Base-by-base conservation (phyloP, 2,888 invertebrate genomes). In the Lobophora halterata region DNA sequence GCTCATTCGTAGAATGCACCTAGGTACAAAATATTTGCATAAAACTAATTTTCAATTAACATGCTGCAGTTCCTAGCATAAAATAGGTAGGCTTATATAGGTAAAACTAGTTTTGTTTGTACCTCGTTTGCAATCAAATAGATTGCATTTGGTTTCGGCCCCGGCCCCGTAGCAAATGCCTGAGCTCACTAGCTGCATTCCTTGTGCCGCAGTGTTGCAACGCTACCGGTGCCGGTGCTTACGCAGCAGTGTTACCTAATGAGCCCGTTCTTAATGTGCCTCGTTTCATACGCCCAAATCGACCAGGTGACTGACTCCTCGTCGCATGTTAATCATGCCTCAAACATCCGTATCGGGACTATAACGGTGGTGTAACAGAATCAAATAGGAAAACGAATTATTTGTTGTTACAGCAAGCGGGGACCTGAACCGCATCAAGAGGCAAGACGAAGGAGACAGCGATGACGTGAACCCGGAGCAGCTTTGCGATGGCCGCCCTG, bases 401-500 rank as follows among this genome's bases (percentile, higher is more conserved):
- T 9, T 50, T 14, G 46, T 79, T 23, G 68, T 89, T 39, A 20
- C 44, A 57, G 91, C 79, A 37, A 82, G 79, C 54, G 86, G 89
- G 46, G 76, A 77, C 41, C 55, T 65, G 6, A 17, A 17, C 30
- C 79, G 90, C 54, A 86, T 89, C 35, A 91, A 89, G 61, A 88
- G 92, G 23, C 95, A 95, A 79, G 92, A 93, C 13, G 90, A 90
- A 0, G 83, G 83, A n/a, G 82, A 71, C 10, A 90, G 89, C 38
- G 87, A 85, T n/a, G 92, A 92, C 2, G 81, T 83, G 39, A 92
- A 82, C 52, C 88, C 95, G 2, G 96, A 97, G 64, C 93, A 96
- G 77, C 90, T 96, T 31, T 97, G 97, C 79, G 92, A 94, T 54
- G 94, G 95, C 65, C 90, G 97, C 60, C 95, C 96, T 2, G 95